A percentile compares a stretch with the other conserved stretches of the same genome.
These are phyloP conservation scores for Grapholita molesta DNA, from an alignment of 1,140 invertebrate species.

Conservation along the genomic window DNA sequence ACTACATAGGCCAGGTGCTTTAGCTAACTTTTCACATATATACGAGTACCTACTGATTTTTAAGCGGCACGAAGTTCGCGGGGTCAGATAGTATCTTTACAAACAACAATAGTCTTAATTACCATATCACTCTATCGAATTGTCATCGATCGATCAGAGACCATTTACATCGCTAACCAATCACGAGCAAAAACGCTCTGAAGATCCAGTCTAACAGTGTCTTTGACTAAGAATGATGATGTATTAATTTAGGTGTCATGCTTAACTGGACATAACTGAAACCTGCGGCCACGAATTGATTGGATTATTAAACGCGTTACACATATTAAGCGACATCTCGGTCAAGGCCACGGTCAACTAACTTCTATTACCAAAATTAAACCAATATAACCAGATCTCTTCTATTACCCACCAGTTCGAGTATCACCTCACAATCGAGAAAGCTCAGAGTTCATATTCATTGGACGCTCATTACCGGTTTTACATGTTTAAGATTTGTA, in stretches of 20 bases:
- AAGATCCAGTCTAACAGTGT: not conserved
- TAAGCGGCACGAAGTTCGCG: too few relatives aligned
- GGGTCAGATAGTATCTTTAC: not conserved
- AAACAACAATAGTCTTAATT: not conserved
- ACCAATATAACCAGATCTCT: conserved; percentile 23
- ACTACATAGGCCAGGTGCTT: too few relatives aligned
- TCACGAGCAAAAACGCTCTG: not conserved
- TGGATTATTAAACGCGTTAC: too few relatives aligned
- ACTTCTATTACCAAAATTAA: conserved; percentile 37
- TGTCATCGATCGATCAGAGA: not conserved
- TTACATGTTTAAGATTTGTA: conserved; percentile 5
- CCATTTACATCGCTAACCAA: not conserved
- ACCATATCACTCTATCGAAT: conserved; percentile 5
- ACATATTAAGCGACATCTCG: conserved; percentile 34
- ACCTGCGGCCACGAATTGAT: too few relatives aligned
- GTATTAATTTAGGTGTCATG: not conserved
- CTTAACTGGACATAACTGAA: not conserved
- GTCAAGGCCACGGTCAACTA: conserved; percentile 51
- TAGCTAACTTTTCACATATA: too few relatives aligned
- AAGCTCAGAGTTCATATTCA: not conserved
- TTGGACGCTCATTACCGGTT: not conserved
- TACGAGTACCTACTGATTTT: too few relatives aligned
- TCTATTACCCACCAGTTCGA: not conserved
- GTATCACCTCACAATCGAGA: conserved; percentile 5
- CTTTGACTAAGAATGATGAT: not conserved